Percentiles rank a stretch among this genome's conserved stretches.
phyloP scores from a whole-genome alignment of 2,113 vertebrate species.

The Chitala chitala region DNA sequence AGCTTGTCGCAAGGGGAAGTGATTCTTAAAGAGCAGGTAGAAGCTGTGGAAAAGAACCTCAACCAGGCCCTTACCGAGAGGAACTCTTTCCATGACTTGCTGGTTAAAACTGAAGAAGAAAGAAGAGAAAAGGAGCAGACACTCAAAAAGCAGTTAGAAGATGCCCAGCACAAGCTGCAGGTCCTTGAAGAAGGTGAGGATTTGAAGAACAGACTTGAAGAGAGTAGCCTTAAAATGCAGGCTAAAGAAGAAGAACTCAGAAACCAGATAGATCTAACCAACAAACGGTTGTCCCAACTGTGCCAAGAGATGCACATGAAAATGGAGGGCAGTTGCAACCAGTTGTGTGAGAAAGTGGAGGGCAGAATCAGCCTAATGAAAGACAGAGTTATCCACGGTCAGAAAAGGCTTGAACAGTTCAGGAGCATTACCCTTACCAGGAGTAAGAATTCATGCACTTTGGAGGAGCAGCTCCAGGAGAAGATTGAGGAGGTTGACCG shows the following conservation, averaged over 20 bases:
- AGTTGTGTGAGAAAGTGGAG: slow-evolving; percentile 64
- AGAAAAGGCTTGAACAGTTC: slow-evolving; percentile 56
- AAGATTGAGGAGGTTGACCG: slow-evolving; percentile 60
- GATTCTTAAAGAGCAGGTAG: slow-evolving; percentile 65
- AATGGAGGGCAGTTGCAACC: slow-evolving; percentile 58
- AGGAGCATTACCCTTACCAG: slow-evolving; percentile 63
- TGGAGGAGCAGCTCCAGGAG: slow-evolving; percentile 71
- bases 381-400: slow-evolving; percentile 61
- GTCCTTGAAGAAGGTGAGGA: slow-evolving; percentile 62
- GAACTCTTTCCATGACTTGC: slow-evolving; percentile 62
- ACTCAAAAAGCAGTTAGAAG: slow-evolving; percentile 57
- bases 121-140: slow-evolving; percentile 57
- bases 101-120: slow-evolving; percentile 61
- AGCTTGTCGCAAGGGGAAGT: slow-evolving; percentile 63
- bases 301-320: slow-evolving; percentile 61
- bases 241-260: slow-evolving; percentile 65
- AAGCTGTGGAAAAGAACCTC: slow-evolving; percentile 68
- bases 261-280: slow-evolving; percentile 51
- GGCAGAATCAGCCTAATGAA: slow-evolving; percentile 56
- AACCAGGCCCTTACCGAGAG: slow-evolving; percentile 67
- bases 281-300: slow-evolving; percentile 55
- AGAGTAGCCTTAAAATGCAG: slow-evolving; percentile 52
- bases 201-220: slow-evolving; percentile 63
- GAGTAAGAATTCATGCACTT: slow-evolving; percentile 56
- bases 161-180: slow-evolving; percentile 60